Percentiles rank a stretch among this genome's conserved stretches.
Evolutionary conservation across 2,888 invertebrate genomes (phyloP).

Genomic region (Nephrotoma appendiculata): DNA sequence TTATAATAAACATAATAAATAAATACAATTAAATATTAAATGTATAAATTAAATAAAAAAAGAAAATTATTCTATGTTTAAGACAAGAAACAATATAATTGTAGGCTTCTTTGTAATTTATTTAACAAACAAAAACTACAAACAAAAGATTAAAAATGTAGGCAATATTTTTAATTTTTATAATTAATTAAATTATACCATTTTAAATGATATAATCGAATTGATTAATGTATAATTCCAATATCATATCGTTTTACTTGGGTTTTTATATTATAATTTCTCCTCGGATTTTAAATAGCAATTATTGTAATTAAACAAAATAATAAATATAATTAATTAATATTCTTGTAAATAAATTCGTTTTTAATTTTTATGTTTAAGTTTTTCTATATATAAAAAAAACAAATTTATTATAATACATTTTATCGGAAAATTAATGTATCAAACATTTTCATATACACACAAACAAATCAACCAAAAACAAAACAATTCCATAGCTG

Average conservation of each 20-base stretch:
- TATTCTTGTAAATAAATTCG: not conserved
- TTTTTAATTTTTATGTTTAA: not conserved
- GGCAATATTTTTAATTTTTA: not conserved
- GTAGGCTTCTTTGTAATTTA: constrained; percentile 2
- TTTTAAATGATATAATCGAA: not conserved
- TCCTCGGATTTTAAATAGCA: not conserved
- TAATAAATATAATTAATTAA: not conserved
- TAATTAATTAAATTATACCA: constrained; percentile 1
- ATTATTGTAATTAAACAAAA: not conserved
- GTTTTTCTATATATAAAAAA: not conserved
- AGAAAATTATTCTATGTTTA: not conserved
- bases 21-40: not conserved
- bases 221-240: not conserved
- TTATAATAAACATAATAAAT: not conserved
- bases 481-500: not conserved
- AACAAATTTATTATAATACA: not conserved
- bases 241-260: not conserved
- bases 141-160: not conserved
- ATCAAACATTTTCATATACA: not conserved
- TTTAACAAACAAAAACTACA: not conserved
- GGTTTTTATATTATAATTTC: not conserved
- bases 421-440: not conserved
- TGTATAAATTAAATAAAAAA: not conserved
- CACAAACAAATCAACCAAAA: not conserved
- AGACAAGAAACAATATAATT: not conserved